Evolutionary conservation across 1,140 invertebrate species (phyloP).

Genomic region (Delia radicum): DNA sequence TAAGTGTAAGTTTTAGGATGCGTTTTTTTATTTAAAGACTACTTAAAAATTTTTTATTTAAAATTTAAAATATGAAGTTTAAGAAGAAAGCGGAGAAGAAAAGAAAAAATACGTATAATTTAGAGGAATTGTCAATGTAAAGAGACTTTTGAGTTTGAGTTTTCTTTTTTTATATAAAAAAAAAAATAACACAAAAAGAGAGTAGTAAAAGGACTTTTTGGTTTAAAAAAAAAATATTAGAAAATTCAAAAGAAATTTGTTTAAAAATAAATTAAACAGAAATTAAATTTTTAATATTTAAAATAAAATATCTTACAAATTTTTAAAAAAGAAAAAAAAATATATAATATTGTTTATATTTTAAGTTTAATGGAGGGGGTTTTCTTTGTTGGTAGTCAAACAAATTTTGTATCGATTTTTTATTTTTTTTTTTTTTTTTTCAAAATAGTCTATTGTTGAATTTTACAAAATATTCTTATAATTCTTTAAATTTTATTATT

Average conservation of each 20-base stretch:
- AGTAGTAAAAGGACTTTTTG: neutral
- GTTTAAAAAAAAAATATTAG: neutral
- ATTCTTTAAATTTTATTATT: neutral
- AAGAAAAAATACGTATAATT: neutral
- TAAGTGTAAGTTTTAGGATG: neutral
- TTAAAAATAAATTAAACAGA: no score
- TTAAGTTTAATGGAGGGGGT: neutral
- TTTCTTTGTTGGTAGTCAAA: neutral
- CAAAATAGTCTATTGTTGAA: neutral
- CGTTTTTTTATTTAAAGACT: slow-evolving; percentile 1
- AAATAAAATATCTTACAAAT: no score
- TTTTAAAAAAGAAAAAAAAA: no score
- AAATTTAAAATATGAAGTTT: neutral
- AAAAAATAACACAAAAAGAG: neutral
- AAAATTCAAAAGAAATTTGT: neutral
- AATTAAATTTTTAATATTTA: no score
- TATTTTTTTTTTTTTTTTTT: neutral
- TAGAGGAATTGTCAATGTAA: neutral
- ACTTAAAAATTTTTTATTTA: neutral
- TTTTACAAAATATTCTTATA: neutral
- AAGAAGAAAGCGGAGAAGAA: neutral
- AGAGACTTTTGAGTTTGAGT: no score
- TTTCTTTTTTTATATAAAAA: no score
- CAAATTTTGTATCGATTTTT: neutral
- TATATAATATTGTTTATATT: neutral